phyloP scores from a whole-genome alignment of 2,888 invertebrate genomes.

The Epistrophella euchroma region DNA sequence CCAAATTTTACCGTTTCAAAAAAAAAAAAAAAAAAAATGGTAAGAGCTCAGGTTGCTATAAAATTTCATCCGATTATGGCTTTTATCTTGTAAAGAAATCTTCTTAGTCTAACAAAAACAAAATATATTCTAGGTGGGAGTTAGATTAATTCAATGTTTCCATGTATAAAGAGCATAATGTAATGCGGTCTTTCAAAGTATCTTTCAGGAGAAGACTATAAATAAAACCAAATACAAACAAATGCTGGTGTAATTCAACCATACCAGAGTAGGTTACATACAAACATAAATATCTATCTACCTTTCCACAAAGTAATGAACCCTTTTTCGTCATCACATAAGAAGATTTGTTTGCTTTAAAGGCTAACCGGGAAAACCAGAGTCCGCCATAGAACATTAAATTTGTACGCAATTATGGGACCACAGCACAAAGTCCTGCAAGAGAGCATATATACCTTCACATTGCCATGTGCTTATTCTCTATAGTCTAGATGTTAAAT shows the following conservation, averaged over 20 bases:
- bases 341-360: conserved; percentile 58
- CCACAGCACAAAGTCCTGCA: conserved; percentile 57
- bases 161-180: conserved; percentile 2
- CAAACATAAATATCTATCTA: background rate
- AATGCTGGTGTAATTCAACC: conserved; percentile 29
- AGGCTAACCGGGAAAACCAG: conserved; percentile 45
- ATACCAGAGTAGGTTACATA: background rate
- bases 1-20: no score
- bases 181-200: conserved; percentile 21
- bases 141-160: conserved; percentile 31
- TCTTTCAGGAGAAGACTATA: conserved; percentile 10
- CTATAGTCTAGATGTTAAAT: conserved; percentile 11
- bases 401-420: conserved; percentile 75
- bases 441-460: background rate
- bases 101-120: background rate
- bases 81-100: background rate
- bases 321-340: conserved; percentile 46
- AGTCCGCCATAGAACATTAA: conserved; percentile 65
- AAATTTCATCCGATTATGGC: conserved; percentile 16
- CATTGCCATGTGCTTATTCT: background rate
- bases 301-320: conserved; percentile 58
- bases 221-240: conserved; percentile 35
- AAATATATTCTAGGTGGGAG: background rate
- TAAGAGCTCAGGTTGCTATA: background rate
- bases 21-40: background rate